Evolutionary conservation across 2,797 vertebrate species (phyloP), one percentile per base, ranked within the genome.

Genomic region (Melanogrammus aeglefinus): DNA sequence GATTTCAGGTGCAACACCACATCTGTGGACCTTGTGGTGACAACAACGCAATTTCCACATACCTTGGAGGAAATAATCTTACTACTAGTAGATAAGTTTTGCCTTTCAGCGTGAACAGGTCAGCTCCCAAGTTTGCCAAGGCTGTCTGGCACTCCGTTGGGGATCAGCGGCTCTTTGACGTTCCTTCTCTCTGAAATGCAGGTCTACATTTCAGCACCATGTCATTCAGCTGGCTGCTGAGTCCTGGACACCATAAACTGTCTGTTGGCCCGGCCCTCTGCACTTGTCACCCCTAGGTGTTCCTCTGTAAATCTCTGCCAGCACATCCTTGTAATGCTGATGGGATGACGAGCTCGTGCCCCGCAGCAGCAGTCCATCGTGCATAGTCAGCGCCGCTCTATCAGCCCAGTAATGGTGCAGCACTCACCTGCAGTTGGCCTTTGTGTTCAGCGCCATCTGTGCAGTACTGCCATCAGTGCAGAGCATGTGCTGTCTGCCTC

Each of bases 371-470:
- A 72, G 14, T 6, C 71, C 29, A 24, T 78, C 66, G 0, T 82
- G 31, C 4, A 80, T 35, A 3, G 79, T 77, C 1, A 78, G 76
- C 3, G 66, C 35, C 0, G 84, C 76, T 44, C 29, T 4, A 35
- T 82, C 71, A 6, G 73, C 0, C 77, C 81, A 76, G 72, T 80
- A 80, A 38, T 27, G 9, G 63, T 38, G 76, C 9, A 80, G 33
- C 41, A 74, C 33, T 14, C 14, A n/a, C 21, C 5, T 63, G 24
- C 39, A 66, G 79, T 51, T 76, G 44, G 14, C 12, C 16, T 1
- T 41, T 29, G 1, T n/a, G n/a, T n/a, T 4, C 71, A 2, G 33
- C n/a, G 71, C 71, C 71, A 72, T 71, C 69, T 6, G 9, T 35
- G 71, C 71, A 72, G 3, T 27, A 12, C n/a, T 3, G n/a, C 12